Base-by-base conservation (phyloP, 2,888 invertebrate species). In the Bruchidius siliquastri region DNA sequence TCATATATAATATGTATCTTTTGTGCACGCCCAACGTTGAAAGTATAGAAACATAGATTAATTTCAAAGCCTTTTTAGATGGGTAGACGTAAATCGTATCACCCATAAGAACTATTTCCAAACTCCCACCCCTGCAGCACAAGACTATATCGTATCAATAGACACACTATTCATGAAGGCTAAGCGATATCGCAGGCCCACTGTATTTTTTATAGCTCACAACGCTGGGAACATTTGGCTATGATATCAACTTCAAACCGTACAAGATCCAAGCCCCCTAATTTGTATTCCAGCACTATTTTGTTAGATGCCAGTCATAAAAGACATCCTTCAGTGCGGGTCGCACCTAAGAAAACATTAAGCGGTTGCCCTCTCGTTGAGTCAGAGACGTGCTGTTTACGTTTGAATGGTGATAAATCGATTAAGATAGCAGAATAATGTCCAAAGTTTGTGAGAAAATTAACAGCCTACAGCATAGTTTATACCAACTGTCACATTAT, bases 321-420 rank as follows among this genome's bases (percentile, higher is more conserved):
- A 76, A 74, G 77, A 75, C 75, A 75, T 78, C 74, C 74, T 76
- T 77, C 77, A 77, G 49, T 67, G 74, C 76, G 76, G 75, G 76
- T 78, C 77, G 74, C 78, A 77, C 78, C 78, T 78, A 78, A 75
- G 76, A 78, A 73, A 78, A 78, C 76, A 76, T 77, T 76, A 49
- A 49, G 49, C 49, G 49, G 8, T 49, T 49, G 8, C 49, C 49
- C 49, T 49, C 13, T 49, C 13, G 13, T 4, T 49, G 49, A 18
- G 49, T 49, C 49, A 49, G 49, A 8, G 49, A 13, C 49, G 49
- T 49, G 1, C 49, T 8, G 8, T 3, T 6, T 30, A n/a, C n/a
- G 8, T 30, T 30, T 3, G 30, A 30, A 8, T 30, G 30, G 30
- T n/a, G n/a, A n/a, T n/a, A n/a, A n/a, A n/a, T n/a, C n/a, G n/a